Evolutionary conservation across 1,140 invertebrate genomes (phyloP), one percentile per base, ranked within the genome.

Genomic region (Aphelenchoides fujianensis): DNA sequence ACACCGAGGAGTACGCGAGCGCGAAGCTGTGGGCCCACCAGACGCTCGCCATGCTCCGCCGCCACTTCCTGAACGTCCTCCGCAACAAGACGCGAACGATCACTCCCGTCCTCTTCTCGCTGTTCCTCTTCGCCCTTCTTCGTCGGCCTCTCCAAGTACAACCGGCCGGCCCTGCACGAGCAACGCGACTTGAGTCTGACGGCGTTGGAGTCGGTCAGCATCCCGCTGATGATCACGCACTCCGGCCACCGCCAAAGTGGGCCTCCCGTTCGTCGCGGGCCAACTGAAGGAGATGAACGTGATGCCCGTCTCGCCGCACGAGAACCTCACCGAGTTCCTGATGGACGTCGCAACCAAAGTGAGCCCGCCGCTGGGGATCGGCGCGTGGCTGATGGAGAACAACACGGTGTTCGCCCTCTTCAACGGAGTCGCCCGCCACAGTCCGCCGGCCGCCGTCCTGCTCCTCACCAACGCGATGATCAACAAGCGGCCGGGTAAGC

Each of bases 401-500:
- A 32, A 34, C 16, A 35, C 52, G 12, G 19, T 79, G 9, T n/a
- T 28, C 9, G 78, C 78, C 0, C 19, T 81, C 2, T 78, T 79
- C 37, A 78, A 76, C 62, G 76, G 76, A 19, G 61, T 41, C 28
- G 73, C 78, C 3, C 32, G 52, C 28, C 76, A 78, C 41, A 62
- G 67, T n/a, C 67, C 77, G 3, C 73, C 78, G 32, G 19, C 35
- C 7, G 78, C 78, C 3, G 1, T 78, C 2, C 53, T 74, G 27
- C 61, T 81, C 27, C n/a, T 81, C 28, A 70, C 69, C 2, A 78
- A 78, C 67, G 68, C 74, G 27, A 37, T 78, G 1, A 54, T 78
- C 19, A 55, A 74, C 2, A 41, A n/a, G 3, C 41, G 61, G 16
- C 53, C 71, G 32, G 72, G 74, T 75, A 61, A 23, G n/a, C n/a